Evolutionary conservation across 2,888 invertebrate species (phyloP).

Genomic region (Acleris literana): DNA sequence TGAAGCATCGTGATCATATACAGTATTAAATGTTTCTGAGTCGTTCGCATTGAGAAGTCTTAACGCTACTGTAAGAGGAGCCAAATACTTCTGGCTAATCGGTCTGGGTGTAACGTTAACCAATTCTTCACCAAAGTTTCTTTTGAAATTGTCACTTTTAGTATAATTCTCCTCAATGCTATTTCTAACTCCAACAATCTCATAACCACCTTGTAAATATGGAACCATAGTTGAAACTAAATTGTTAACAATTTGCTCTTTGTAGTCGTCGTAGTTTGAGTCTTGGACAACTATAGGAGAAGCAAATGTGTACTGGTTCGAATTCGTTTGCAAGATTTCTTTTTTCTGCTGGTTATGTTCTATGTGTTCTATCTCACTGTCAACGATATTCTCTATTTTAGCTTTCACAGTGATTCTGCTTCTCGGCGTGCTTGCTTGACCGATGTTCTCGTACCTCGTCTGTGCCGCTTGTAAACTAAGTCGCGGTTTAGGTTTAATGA

Average conservation of each 20-base stretch:
- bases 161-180: slow-evolving; percentile 52
- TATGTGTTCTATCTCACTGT: slow-evolving; percentile 53
- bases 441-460: slow-evolving; percentile 44
- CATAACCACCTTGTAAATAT: slow-evolving; percentile 70
- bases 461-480: slow-evolving; percentile 51
- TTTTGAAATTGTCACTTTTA: slow-evolving; percentile 42
- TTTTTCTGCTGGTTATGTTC: slow-evolving; percentile 49
- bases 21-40: slow-evolving; percentile 63
- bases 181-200: slow-evolving; percentile 70
- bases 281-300: slow-evolving; percentile 80
- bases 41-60: slow-evolving; percentile 77
- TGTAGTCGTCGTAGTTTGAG: slow-evolving; percentile 53
- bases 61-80: slow-evolving; percentile 85
- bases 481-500: slow-evolving; percentile 61
- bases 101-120: slow-evolving; percentile 83
- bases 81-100: slow-evolving; percentile 80
- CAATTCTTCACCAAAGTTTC: slow-evolving; percentile 47
- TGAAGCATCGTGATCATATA: slow-evolving; percentile 69
- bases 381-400: slow-evolving; percentile 65
- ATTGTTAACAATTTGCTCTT: slow-evolving; percentile 68
- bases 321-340: slow-evolving; percentile 49
- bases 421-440: slow-evolving; percentile 43
- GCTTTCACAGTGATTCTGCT: slow-evolving; percentile 65
- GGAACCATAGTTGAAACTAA: slow-evolving; percentile 76
- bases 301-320: slow-evolving; percentile 64